Evolutionary conservation across 92 coral and sea anemone genomes (phyloP).

Genomic region (Metridium senile): DNA sequence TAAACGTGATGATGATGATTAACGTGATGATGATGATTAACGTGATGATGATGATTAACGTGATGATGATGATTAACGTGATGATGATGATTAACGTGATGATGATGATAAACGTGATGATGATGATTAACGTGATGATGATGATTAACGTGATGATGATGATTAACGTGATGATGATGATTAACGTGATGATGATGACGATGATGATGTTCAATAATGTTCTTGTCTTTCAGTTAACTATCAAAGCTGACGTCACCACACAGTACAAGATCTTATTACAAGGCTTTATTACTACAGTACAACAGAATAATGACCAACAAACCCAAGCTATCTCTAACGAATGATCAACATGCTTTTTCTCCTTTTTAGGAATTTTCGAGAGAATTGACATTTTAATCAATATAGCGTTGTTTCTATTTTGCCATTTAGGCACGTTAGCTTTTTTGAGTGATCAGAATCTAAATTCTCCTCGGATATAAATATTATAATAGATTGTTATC

Average conservation of each 20-base stretch:
- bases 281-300: conserved; percentile 85
- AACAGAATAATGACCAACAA: conserved; percentile 25
- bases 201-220: background rate
- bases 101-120: background rate
- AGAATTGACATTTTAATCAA: background rate
- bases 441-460: too few species aligned
- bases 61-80: too few species aligned
- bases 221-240: conserved; percentile 56
- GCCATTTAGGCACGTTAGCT: background rate
- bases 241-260: conserved; percentile 90
- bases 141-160: too few species aligned
- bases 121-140: background rate
- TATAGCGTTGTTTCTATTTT: background rate
- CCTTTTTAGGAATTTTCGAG: background rate
- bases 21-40: background rate
- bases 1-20: too few species aligned
- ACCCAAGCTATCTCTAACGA: background rate
- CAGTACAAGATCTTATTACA: conserved; percentile 89
- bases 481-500: too few species aligned
- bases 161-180: background rate
- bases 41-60: background rate
- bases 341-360: background rate
- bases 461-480: too few species aligned
- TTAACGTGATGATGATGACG: background rate
- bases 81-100: too few species aligned